These are phyloP conservation scores for Silurus aristotelis DNA, from an alignment of 2,797 vertebrate genomes.

Conservation along the genomic window DNA sequence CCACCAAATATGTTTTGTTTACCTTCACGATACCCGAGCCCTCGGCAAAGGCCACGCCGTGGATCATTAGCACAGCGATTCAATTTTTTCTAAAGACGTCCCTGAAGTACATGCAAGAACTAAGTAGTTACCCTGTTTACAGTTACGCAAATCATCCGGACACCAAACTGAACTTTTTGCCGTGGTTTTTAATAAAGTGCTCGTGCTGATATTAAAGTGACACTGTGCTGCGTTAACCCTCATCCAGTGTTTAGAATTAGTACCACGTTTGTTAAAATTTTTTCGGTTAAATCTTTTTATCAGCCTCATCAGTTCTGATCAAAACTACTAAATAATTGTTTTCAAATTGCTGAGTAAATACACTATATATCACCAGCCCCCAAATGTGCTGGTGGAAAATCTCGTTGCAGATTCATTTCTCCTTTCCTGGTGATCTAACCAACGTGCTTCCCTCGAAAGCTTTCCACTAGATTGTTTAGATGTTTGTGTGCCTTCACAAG, in stretches of 20 bases:
- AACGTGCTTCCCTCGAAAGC: neutral
- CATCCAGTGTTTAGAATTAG: too few relatives aligned
- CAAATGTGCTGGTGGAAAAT: neutral
- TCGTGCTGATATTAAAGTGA: too few relatives aligned
- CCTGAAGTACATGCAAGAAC: neutral
- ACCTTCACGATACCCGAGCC: conserved; percentile 29
- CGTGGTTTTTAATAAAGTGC: too few relatives aligned
- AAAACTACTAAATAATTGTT: neutral
- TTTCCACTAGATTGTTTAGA: neutral
- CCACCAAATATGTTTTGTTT: conserved; percentile 9
- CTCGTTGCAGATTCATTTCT: neutral
- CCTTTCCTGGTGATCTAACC: neutral
- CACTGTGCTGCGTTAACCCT: too few relatives aligned
- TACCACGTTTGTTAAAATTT: too few relatives aligned
- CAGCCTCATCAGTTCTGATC: too few relatives aligned
- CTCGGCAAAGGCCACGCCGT: conserved; percentile 7
- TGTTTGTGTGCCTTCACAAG: neutral
- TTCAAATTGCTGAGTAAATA: neutral
- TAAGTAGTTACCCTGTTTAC: too few relatives aligned
- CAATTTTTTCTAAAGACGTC: neutral
- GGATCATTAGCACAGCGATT: conserved; percentile 5
- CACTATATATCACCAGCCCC: neutral
- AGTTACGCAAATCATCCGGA: too few relatives aligned
- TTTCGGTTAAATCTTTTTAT: too few relatives aligned
- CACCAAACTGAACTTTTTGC: too few relatives aligned